phyloP scores from a whole-genome alignment of 2,888 invertebrate genomes.

The Byasa hedistus region DNA sequence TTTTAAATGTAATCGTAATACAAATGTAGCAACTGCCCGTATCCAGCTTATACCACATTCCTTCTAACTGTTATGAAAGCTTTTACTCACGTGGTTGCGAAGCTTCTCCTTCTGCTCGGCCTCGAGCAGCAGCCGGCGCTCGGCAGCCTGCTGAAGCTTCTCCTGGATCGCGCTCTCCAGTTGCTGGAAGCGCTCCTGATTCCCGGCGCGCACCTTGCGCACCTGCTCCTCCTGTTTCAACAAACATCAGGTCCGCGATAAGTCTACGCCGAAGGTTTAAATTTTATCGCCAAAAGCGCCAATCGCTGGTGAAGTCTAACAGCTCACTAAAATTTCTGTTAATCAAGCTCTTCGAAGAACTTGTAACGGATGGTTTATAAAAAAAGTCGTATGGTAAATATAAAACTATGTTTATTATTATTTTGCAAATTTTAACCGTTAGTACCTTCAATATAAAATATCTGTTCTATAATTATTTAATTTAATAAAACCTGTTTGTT shows the following conservation, averaged over 20 bases:
- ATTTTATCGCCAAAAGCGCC: background rate
- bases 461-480: no score
- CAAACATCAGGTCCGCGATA: background rate
- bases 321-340: no score
- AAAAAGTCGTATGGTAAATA: no score
- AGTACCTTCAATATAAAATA: no score
- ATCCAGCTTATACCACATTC: no score
- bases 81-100: conserved; percentile 80
- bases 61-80: background rate
- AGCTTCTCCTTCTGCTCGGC: conserved; percentile 88
- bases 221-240: conserved; percentile 85
- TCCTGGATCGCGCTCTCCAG: conserved; percentile 84
- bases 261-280: background rate
- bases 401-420: no score
- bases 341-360: no score
- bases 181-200: conserved; percentile 84
- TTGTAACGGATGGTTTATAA: no score
- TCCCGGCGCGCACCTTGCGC: conserved; percentile 83
- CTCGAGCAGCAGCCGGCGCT: conserved; percentile 86
- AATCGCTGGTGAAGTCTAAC: no score
- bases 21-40: background rate
- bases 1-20: background rate
- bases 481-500: no score
- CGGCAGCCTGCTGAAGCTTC: conserved; percentile 77
- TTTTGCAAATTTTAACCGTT: no score